Percentiles rank a stretch among this genome's conserved stretches.
Conservation (phyloP, 2,888 invertebrate genomes). For the Erebia aethiops region DNA sequence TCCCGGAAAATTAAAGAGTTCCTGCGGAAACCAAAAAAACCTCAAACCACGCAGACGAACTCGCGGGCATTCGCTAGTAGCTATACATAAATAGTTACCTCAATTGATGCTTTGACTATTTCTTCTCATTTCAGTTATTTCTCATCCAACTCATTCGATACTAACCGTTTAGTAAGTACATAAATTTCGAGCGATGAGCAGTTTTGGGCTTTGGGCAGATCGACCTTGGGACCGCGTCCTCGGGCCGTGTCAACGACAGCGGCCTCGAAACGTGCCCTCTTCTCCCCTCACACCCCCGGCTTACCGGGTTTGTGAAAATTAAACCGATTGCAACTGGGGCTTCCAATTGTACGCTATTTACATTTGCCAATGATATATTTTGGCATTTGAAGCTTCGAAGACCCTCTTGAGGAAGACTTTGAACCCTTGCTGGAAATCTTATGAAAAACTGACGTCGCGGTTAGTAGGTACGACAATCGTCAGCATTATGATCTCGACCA, state of each 20-base stretch:
- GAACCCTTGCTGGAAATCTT: no score
- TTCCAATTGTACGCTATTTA: conserved; percentile 30
- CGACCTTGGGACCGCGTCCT: conserved; percentile 75
- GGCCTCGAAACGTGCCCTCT: conserved; percentile 46
- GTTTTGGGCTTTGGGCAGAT: conserved; percentile 60
- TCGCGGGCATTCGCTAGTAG: no score
- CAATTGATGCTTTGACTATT: no score
- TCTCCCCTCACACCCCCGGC: conserved; percentile 38
- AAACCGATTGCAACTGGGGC: conserved; percentile 41
- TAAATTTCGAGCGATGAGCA: conserved; percentile 36
- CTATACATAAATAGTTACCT: no score
- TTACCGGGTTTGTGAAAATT: conserved; percentile 51
- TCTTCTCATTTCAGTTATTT: no score
- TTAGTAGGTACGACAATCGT: no score
- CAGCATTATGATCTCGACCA: no score
- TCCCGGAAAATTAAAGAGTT: no score
- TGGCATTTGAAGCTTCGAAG: not conserved
- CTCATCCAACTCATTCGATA: not conserved
- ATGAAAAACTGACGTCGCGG: no score
- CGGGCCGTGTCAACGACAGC: conserved; percentile 77
- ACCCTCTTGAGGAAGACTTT: no score
- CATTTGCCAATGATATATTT: conserved; percentile 14
- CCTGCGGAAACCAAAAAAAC: no score
- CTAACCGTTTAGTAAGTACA: not conserved
- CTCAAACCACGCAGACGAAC: no score